Base-by-base conservation (phyloP, 2,797 vertebrate species). In the Pantherophis alleghaniensis region DNA sequence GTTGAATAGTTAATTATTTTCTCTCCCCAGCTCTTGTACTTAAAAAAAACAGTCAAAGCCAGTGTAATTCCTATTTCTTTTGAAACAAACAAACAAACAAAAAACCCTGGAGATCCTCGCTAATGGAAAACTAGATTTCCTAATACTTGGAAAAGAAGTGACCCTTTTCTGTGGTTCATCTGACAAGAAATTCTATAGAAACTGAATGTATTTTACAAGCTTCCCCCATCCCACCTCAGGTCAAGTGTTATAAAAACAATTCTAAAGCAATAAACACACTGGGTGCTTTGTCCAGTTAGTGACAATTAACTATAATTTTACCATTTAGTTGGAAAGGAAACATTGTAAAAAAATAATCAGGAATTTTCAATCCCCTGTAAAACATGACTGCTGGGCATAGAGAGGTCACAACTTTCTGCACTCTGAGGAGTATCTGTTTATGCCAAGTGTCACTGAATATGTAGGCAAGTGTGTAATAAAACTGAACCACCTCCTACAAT, bases 231-330 rank as follows among this genome's bases (percentile, higher is more conserved):
- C 74, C 10, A 26, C 24, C 42, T 4, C 55, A 61, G 94, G 94
- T 95, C 92, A 96, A 95, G 24, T 91, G 90, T 91, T 96, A 97
- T 93, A 94, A 95, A 95, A 96, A 95, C 69, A 96, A 95, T 95
- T 28, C 66, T 0, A 92, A 94, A 97, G 51, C 83, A 95, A 96
- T 95, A 96, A 96, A 95, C 90, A 91, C 63, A 92, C 5, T 69
- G 87, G 20, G 69, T 79, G 1, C 20, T 95, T 89, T 95, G 91
- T 96, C 32, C 18, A 86, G 42, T 95, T 87, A 53, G 13, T 87
- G 93, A 66, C 37, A 95, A 93, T 94, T 96, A 94, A 42, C 56
- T 86, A 79, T 95, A 92, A 96, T 96, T 97, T 97, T 51, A 91
- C 5, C 12, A 53, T 88, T 96, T 96, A 94, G 7, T 90, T 92